phyloP scores from a whole-genome alignment of 2,113 vertebrate genomes.

The Pomatorhinus ruficollis region DNA sequence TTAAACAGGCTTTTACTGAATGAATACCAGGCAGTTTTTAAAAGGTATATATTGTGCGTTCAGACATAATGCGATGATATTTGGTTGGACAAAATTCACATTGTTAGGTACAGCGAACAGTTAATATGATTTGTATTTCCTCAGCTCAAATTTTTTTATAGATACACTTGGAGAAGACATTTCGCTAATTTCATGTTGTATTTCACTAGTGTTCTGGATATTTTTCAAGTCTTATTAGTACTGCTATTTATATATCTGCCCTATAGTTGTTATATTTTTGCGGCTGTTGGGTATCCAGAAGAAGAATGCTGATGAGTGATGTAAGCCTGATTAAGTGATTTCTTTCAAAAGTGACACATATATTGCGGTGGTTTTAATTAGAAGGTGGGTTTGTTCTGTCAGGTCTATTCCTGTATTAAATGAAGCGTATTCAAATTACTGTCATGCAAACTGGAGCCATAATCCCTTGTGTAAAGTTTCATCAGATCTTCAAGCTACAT shows the following conservation, averaged over 20 bases:
- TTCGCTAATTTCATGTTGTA: neutral
- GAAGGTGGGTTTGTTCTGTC: neutral
- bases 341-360: neutral
- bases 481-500: neutral
- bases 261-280: neutral
- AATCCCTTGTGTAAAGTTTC: neutral
- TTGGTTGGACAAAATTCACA: neutral
- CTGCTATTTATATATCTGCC: neutral
- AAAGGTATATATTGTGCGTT: neutral
- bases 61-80: neutral
- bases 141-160: neutral
- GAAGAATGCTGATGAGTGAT: neutral
- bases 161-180: neutral
- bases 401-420: neutral
- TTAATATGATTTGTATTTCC: neutral
- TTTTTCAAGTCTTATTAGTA: neutral
- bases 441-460: neutral
- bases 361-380: neutral
- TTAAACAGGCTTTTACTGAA: neutral
- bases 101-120: neutral
- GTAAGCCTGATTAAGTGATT: neutral
- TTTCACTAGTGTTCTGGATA: neutral
- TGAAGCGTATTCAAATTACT: neutral
- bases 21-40: neutral
- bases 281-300: neutral